Percentiles rank a stretch among this genome's conserved stretches.
Evolutionary conservation across 2,888 invertebrate genomes (phyloP).

Genomic region (Tenthredo notha): DNA sequence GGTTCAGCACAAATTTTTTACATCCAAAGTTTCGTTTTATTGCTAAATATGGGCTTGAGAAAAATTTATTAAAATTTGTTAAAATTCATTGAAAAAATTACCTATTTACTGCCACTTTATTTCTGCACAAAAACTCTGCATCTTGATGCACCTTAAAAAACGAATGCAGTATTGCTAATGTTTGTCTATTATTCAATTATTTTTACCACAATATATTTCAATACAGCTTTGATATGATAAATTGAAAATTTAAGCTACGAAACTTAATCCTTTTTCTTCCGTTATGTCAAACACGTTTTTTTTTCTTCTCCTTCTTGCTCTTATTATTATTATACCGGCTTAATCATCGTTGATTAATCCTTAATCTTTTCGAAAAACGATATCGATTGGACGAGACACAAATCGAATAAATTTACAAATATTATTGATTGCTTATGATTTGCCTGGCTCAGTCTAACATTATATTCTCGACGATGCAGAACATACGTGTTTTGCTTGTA

Average conservation of each 20-base stretch:
- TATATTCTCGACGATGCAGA: not conserved
- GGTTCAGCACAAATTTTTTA: not conserved
- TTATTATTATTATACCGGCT: not conserved
- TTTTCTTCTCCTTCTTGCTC: not conserved
- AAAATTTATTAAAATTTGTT: not conserved
- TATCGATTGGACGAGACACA: not conserved
- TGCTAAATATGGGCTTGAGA: not conserved
- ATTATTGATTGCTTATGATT: not conserved
- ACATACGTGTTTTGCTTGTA: not conserved
- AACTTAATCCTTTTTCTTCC: not conserved
- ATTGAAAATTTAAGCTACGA: not conserved
- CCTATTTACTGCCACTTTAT: not conserved
- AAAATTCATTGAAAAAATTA: not conserved
- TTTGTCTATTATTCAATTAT: not conserved
- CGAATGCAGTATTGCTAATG: constrained; percentile 13
- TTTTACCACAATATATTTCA: not conserved
- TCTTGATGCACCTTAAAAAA: constrained; percentile 9
- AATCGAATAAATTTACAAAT: not conserved
- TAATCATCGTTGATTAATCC: not conserved
- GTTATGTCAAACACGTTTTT: not conserved
- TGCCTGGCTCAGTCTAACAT: not conserved
- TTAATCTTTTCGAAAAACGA: not conserved
- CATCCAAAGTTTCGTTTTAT: not conserved
- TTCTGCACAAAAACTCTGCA: constrained; percentile 18
- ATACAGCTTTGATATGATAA: not conserved